Evolutionary conservation across 2,888 invertebrate species (phyloP), one percentile per base, ranked within the genome.

Genomic region (Catotricha subobsoleta): DNA sequence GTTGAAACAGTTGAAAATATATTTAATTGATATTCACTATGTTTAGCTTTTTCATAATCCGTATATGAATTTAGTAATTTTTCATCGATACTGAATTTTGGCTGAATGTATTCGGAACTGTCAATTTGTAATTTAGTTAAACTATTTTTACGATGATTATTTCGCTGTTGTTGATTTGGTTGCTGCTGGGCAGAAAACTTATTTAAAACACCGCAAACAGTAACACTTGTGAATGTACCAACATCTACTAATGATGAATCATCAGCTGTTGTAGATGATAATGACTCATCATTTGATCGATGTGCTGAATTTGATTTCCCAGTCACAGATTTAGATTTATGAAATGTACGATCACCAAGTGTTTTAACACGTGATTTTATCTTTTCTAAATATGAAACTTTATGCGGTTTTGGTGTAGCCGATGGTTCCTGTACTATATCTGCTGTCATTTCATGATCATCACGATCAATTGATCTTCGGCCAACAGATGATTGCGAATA

Each of bases 101-200:
- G 68, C 47, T 68, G 68, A 1, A 74, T 58, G 43, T 72, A 74
- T 49, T 73, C 72, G 0, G 71, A 74, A 49, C 70, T 68, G 49
- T 76, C 78, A 33, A 79, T 72, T 47, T 78, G 77, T 0, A 78
- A 78, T 53, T 78, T 77, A 1, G 75, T 72, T 46, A 79, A 54
- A 50, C 75, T 72, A 46, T 72, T 70, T 12, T 72, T 64, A 46
- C 72, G 61, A 43, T 46, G 13, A 60, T 43, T 59, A 52, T 1
- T 57, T 50, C 43, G 62, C 58, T 54, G 67, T 18, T 45, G 51
- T 59, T n/a, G 58, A 8, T 25, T 18, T 16, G 18, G 34, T 4
- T 21, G 21, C 13, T 20, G 20, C 29, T 9, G 39, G 4, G n/a
- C 9, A 18, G 10, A 10, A 19, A 12, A 68, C 4, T 71, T 69